These are phyloP conservation scores for Drosophila kanekoi DNA, from an alignment of 2,888 invertebrate species.

Conservation along the genomic window DNA sequence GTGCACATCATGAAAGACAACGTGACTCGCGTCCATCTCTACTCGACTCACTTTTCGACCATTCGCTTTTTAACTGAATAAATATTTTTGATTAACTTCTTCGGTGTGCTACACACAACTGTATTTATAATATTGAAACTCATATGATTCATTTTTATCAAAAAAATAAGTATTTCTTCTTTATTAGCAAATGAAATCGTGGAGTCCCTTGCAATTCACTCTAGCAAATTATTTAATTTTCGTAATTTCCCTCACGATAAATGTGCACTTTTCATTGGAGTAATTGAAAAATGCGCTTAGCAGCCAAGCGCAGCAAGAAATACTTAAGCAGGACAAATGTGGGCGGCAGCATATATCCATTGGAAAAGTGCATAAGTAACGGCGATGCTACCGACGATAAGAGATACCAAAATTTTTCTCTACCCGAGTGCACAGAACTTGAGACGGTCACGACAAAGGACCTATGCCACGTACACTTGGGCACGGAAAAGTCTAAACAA, in stretches of 20 bases:
- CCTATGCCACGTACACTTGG: slow-evolving; percentile 11
- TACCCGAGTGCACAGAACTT: slow-evolving; percentile 17
- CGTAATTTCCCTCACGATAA: slow-evolving; percentile 53
- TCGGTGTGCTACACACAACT: neutral
- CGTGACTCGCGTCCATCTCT: no score
- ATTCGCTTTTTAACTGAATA: neutral
- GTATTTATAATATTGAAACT: neutral
- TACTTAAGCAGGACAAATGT: slow-evolving; percentile 35
- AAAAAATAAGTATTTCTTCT: neutral
- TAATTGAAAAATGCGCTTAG: slow-evolving; percentile 65
- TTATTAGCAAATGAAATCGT: slow-evolving; percentile 9
- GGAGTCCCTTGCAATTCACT: slow-evolving; percentile 31
- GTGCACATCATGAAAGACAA: no score
- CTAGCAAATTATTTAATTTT: slow-evolving; percentile 56
- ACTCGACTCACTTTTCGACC: no score
- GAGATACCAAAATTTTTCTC: slow-evolving; percentile 39
- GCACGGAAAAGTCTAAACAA: slow-evolving; percentile 18
- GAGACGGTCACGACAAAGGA: slow-evolving; percentile 15
- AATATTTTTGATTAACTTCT: neutral
- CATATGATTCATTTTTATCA: slow-evolving; percentile 9
- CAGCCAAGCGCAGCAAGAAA: slow-evolving; percentile 39
- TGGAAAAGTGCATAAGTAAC: slow-evolving; percentile 45
- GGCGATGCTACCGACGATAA: slow-evolving; percentile 48
- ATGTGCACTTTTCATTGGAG: slow-evolving; percentile 48
- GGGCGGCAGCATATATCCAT: slow-evolving; percentile 45